Evolutionary conservation across 2,888 invertebrate species (phyloP).

Genomic region (Tipula confusa): DNA sequence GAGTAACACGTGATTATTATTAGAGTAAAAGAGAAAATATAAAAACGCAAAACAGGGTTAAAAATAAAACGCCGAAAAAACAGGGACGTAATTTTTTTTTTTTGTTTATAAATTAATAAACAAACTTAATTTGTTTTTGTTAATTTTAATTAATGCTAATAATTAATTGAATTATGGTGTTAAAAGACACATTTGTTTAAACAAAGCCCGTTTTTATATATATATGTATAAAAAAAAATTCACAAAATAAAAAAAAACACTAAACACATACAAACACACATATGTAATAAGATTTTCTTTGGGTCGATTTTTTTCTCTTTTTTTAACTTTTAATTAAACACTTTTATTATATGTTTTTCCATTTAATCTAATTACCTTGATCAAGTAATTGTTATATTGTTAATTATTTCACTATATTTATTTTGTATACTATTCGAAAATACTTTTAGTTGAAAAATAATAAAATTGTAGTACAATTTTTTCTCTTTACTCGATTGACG

Average conservation of each 20-base stretch:
- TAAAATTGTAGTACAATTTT: neutral
- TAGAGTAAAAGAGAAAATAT: slow-evolving; percentile 10
- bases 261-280: neutral
- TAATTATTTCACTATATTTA: slow-evolving; percentile 25
- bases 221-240: too few relatives aligned
- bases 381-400: neutral
- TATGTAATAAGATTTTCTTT: slow-evolving; percentile 21
- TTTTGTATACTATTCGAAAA: neutral
- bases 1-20: slow-evolving; percentile 22
- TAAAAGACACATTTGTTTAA: neutral
- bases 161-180: neutral
- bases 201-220: neutral
- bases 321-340: neutral
- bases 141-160: neutral
- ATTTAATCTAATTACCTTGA: neutral
- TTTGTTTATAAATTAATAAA: slow-evolving; percentile 4
- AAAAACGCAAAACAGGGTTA: slow-evolving; percentile 26
- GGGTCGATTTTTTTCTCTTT: slow-evolving; percentile 25
- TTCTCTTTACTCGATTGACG: slow-evolving; percentile 20
- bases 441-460: neutral
- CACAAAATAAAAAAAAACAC: neutral
- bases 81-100: neutral
- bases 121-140: too few relatives aligned
- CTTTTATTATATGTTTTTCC: neutral
- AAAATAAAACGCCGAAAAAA: slow-evolving; percentile 27